Percentiles rank a stretch among this genome's conserved stretches.
phyloP scores from a whole-genome alignment of 2,888 invertebrate genomes.

The Hydroisotoma schaefferi region DNA sequence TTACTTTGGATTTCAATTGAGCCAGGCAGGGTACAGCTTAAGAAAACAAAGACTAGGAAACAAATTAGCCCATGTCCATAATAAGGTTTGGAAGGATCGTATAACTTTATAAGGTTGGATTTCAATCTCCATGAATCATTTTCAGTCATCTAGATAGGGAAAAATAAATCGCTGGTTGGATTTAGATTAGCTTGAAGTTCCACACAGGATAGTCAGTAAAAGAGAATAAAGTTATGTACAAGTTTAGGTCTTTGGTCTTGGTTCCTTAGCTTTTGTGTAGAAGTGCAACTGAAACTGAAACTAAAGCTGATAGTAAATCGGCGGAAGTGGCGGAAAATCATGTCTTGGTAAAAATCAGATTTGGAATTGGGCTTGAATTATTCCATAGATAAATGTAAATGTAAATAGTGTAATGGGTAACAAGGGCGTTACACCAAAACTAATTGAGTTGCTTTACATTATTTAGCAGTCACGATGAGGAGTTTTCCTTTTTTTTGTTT shows the following conservation, averaged over 20 bases:
- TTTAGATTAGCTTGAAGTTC: no score
- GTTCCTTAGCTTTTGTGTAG: no score
- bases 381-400: slow-evolving; percentile 7
- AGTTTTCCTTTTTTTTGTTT: slow-evolving; percentile 5
- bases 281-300: no score
- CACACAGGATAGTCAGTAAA: no score
- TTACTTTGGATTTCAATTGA: neutral
- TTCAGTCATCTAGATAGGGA: slow-evolving; percentile 1
- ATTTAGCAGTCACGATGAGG: slow-evolving; percentile 5
- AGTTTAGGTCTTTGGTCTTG: no score
- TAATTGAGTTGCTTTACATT: slow-evolving; percentile 40
- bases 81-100: neutral
- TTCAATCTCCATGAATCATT: slow-evolving; percentile 18
- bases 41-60: neutral
- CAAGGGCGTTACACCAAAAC: slow-evolving; percentile 46
- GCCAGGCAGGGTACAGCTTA: neutral
- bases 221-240: no score
- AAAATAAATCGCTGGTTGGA: neutral
- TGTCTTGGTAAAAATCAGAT: slow-evolving; percentile 18
- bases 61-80: slow-evolving; percentile 5
- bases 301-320: slow-evolving; percentile 28
- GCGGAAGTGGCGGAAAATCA: slow-evolving; percentile 49
- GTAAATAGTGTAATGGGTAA: slow-evolving; percentile 8
- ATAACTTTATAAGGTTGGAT: slow-evolving; percentile 8
- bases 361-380: slow-evolving; percentile 13